phyloP scores from a whole-genome alignment of 2,888 invertebrate species.

The Leptarthrus brevirostris region DNA sequence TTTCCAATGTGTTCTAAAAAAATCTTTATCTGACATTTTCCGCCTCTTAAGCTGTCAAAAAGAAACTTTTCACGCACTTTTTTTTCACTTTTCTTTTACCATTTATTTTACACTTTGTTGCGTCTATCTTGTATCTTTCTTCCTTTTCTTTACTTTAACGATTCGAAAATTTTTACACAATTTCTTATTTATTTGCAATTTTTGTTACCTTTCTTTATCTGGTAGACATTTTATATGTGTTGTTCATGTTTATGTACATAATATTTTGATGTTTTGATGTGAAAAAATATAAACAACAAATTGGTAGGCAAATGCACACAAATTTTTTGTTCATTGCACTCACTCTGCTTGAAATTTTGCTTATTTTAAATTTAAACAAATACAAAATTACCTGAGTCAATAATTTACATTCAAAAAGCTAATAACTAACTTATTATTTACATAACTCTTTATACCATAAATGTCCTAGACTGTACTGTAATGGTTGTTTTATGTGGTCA shows the following conservation, averaged over 20 bases:
- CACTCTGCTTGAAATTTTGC: slow-evolving; percentile 5
- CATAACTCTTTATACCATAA: no score
- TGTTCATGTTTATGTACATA: slow-evolving; percentile 32
- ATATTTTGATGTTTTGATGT: slow-evolving; percentile 31
- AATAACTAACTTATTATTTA: no score
- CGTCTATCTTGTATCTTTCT: not conserved
- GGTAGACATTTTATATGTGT: not conserved
- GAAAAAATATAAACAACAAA: slow-evolving; percentile 1
- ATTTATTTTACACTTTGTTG: not conserved
- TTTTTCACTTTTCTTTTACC: not conserved
- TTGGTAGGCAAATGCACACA: slow-evolving; percentile 13
- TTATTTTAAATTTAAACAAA: not conserved
- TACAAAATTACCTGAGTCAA: no score
- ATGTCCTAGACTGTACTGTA: no score
- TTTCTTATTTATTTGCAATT: slow-evolving; percentile 4
- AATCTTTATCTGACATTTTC: slow-evolving; percentile 26
- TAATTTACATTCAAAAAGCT: no score
- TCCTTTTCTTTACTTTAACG: slow-evolving; percentile 1
- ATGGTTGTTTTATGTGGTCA: no score
- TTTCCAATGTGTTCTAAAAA: slow-evolving; percentile 31
- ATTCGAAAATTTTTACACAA: not conserved
- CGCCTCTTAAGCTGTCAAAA: slow-evolving; percentile 29
- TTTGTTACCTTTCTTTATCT: slow-evolving; percentile 1
- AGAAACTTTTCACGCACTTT: slow-evolving; percentile 6
- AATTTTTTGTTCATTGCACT: slow-evolving; percentile 18